Evolutionary conservation across 2,113 vertebrate species (phyloP).

Genomic region (Cyprinodon brontotheroides): DNA sequence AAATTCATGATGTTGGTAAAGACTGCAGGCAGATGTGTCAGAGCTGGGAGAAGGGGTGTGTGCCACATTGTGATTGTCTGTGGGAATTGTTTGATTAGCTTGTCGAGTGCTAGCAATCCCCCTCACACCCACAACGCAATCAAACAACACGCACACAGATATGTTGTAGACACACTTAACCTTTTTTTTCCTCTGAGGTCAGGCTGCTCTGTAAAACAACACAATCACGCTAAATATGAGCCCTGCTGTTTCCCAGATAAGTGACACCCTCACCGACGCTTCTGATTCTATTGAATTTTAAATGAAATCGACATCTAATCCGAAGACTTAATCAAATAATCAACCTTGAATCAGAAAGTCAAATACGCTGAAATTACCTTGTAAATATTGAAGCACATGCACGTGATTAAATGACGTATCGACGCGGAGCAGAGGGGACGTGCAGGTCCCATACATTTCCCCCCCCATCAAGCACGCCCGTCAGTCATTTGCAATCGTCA

Average conservation of each 20-base stretch:
- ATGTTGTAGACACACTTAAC: conserved; percentile 22
- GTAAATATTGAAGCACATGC: conserved; percentile 52
- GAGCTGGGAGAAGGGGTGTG: conserved; percentile 53
- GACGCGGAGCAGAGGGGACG: conserved; percentile 14
- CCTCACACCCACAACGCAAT: conserved; percentile 64
- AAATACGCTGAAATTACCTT: conserved; percentile 52
- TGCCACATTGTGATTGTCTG: conserved; percentile 68
- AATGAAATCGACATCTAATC: conserved; percentile 33
- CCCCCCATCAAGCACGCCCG: conserved; percentile 48
- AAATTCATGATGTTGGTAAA: conserved; percentile 54
- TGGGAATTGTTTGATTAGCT: conserved; percentile 70
- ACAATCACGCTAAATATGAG: conserved; percentile 8
- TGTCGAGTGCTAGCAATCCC: conserved; percentile 64
- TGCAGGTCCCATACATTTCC: conserved; percentile 29
- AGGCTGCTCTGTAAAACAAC: conserved; percentile 31
- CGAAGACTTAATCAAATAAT: conserved; percentile 49
- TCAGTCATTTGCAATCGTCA: conserved; percentile 65
- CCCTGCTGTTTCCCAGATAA: conserved; percentile 14
- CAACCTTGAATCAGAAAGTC: conserved; percentile 41
- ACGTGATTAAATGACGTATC: conserved; percentile 50
- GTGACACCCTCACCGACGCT: conserved; percentile 6
- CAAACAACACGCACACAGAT: conserved; percentile 51
- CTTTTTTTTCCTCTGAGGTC: conserved; percentile 39
- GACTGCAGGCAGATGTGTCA: conserved; percentile 60
- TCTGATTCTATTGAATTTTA: conserved; percentile 38